Evolutionary conservation across 2,797 vertebrate species (phyloP).

Genomic region (Zalophus californianus): DNA sequence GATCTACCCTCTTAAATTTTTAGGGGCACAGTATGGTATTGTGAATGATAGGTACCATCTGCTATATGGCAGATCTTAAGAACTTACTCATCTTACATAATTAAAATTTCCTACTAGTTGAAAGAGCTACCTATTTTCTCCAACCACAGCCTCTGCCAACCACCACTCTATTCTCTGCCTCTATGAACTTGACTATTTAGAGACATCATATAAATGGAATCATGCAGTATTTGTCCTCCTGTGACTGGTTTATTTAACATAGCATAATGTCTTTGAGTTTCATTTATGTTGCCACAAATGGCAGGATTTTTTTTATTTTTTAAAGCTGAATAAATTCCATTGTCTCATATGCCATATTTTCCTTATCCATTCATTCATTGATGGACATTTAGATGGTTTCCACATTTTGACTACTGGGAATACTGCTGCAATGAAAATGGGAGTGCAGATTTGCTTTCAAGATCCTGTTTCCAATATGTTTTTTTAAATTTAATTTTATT

Average conservation of each 20-base stretch:
- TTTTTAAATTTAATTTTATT: neutral
- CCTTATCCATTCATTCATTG: neutral
- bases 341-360: neutral
- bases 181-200: neutral
- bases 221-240: neutral
- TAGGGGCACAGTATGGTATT: neutral
- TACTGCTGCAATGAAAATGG: neutral
- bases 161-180: neutral
- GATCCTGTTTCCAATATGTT: neutral
- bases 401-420: neutral
- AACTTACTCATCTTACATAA: neutral
- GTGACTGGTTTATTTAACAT: neutral
- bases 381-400: neutral
- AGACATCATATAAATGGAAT: neutral
- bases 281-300: neutral
- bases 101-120: neutral
- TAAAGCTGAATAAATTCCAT: neutral
- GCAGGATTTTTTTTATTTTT: neutral
- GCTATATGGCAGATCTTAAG: neutral
- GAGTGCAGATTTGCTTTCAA: neutral
- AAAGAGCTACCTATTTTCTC: neutral
- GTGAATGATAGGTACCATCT: neutral
- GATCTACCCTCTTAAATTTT: neutral
- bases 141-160: neutral
- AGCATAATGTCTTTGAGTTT: neutral